Percentiles rank a stretch among this genome's conserved stretches.
These are phyloP conservation scores for Lepidurus couesii DNA, from an alignment of 1,140 invertebrate genomes.

Conservation along the genomic window DNA sequence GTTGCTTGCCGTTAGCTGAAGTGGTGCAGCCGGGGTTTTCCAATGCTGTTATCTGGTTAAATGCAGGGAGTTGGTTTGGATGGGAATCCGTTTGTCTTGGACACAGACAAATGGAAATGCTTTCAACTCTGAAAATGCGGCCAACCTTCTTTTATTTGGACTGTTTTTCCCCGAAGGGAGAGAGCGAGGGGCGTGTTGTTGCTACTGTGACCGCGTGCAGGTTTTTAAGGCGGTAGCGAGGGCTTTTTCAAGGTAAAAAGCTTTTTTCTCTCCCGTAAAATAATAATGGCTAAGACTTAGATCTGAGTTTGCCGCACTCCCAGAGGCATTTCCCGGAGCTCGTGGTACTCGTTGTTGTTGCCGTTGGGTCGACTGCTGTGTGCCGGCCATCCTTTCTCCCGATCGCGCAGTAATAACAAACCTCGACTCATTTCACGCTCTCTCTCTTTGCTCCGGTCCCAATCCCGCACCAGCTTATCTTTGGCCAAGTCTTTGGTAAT, in stretches of 20 bases:
- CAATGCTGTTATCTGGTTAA: no score
- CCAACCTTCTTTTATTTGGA: no score
- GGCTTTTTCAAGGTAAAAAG: not conserved
- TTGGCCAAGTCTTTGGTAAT: not conserved
- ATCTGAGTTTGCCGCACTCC: conserved; percentile 41
- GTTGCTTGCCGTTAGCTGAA: not conserved
- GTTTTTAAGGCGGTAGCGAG: not conserved
- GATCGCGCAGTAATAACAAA: conserved; percentile 30
- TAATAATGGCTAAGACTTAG: conserved; percentile 35
- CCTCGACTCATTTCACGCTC: not conserved
- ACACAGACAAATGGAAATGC: no score
- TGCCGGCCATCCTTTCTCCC: conserved; percentile 36
- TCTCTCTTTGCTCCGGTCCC: conserved; percentile 24
- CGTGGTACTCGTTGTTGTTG: conserved; percentile 68
- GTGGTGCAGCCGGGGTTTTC: not conserved
- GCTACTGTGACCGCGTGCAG: no score
- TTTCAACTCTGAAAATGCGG: no score
- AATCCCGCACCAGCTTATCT: conserved; percentile 24
- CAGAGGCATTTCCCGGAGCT: conserved; percentile 46
- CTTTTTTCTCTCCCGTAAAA: not conserved
- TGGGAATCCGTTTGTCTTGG: no score
- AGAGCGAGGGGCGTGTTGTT: no score
- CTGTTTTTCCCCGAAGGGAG: no score
- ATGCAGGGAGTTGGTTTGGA: no score
- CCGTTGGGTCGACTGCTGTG: conserved; percentile 52